phyloP scores from a whole-genome alignment of 2,797 vertebrate genomes.

The Anguilla megastoma region DNA sequence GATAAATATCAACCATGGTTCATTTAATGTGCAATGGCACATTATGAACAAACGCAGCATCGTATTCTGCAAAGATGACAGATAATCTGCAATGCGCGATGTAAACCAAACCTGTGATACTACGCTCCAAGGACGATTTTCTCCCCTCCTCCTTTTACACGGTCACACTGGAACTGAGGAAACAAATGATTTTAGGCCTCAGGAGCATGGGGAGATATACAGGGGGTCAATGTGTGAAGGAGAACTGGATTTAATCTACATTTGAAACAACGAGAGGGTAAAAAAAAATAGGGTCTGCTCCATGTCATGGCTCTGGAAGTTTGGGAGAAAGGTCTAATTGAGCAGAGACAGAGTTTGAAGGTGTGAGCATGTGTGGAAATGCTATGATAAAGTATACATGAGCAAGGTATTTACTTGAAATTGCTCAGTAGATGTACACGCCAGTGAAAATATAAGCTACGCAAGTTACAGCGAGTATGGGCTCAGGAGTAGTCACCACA shows the following conservation, averaged over 20 bases:
- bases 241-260: neutral
- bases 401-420: neutral
- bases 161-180: neutral
- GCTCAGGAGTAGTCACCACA: neutral
- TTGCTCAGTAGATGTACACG: neutral
- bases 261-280: neutral
- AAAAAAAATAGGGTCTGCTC: neutral
- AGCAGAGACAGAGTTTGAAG: neutral
- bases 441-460: neutral
- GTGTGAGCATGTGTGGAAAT: neutral
- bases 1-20: slow-evolving; percentile 44
- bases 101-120: neutral
- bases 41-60: slow-evolving; percentile 68
- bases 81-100: neutral
- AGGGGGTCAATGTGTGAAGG: neutral
- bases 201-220: neutral
- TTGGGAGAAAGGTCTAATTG: neutral
- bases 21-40: slow-evolving; percentile 70
- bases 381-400: neutral
- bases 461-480: neutral
- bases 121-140: neutral
- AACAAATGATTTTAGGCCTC: slow-evolving; percentile 8
- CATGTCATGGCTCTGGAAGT: neutral
- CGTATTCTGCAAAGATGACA: slow-evolving; percentile 64
- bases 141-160: neutral